phyloP scores from a whole-genome alignment of 1,140 invertebrate species.

The Drosophila sulfurigaster region DNA sequence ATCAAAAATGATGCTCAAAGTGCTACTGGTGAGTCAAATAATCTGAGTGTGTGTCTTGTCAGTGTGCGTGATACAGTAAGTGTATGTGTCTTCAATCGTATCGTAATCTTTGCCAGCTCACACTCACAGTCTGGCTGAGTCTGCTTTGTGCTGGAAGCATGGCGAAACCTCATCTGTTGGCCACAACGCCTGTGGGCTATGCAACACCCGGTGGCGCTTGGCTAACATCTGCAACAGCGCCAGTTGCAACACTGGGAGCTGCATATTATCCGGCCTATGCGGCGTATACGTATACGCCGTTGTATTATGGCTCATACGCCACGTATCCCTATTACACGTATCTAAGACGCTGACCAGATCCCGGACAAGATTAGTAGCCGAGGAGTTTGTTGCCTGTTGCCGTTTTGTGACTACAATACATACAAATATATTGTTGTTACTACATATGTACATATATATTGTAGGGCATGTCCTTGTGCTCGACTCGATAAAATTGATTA shows the following conservation, averaged over 20 bases:
- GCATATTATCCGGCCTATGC: slow-evolving; percentile 74
- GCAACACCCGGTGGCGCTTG: slow-evolving; percentile 53
- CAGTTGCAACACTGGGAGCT: slow-evolving; percentile 18
- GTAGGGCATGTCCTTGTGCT: background rate
- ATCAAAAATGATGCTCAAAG: slow-evolving; percentile 63
- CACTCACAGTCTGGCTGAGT: slow-evolving; percentile 46
- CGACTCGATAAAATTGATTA: slow-evolving; percentile 39
- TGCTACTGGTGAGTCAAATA: slow-evolving; percentile 62
- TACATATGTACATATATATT: slow-evolving; percentile 6
- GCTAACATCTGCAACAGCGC: slow-evolving; percentile 39
- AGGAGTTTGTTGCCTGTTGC: slow-evolving; percentile 15
- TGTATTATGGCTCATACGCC: slow-evolving; percentile 73
- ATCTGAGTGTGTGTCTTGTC: background rate
- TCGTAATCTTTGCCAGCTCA: slow-evolving; percentile 51
- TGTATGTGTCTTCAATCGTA: background rate
- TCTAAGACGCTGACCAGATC: slow-evolving; percentile 58
- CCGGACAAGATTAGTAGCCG: background rate
- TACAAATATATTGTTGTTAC: slow-evolving; percentile 2
- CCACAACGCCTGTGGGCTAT: slow-evolving; percentile 65
- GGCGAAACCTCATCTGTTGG: slow-evolving; percentile 68
- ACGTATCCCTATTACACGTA: slow-evolving; percentile 74
- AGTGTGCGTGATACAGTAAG: background rate
- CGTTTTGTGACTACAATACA: slow-evolving; percentile 1
- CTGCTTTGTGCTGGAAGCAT: slow-evolving; percentile 30
- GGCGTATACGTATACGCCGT: slow-evolving; percentile 70